These are phyloP conservation scores for Amblyopsis hoosieri DNA, from an alignment of 2,797 vertebrate species.

Conservation along the genomic window DNA sequence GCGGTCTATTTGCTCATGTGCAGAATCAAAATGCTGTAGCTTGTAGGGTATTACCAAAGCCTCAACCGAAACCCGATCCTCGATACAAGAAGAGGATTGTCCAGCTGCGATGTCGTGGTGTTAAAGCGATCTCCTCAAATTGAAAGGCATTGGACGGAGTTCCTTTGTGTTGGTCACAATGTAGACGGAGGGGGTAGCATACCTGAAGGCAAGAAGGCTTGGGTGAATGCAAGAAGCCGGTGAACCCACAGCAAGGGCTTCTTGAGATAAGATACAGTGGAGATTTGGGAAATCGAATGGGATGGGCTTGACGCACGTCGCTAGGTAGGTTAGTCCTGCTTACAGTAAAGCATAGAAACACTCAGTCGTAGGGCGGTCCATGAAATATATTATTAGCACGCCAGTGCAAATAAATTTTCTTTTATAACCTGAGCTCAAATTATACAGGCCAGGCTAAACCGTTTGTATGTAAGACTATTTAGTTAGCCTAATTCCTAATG, in stretches of 20 bases:
- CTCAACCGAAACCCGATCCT: slow-evolving; percentile 9
- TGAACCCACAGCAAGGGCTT: slow-evolving; percentile 44
- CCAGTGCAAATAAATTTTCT: background rate
- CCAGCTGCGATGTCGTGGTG: slow-evolving; percentile 26
- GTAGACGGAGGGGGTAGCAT: slow-evolving; percentile 18
- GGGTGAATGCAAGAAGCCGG: slow-evolving; percentile 32
- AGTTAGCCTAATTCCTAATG: background rate
- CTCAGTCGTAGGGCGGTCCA: background rate
- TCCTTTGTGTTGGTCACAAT: slow-evolving; percentile 69
- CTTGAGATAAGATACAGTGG: slow-evolving; percentile 43
- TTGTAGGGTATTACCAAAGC: slow-evolving; percentile 14
- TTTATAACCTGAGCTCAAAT: background rate
- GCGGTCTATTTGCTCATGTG: slow-evolving; percentile 21
- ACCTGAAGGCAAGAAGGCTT: slow-evolving; percentile 39
- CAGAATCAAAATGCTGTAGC: background rate
- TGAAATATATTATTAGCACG: background rate
- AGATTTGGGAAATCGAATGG: slow-evolving; percentile 56
- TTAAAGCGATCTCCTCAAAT: slow-evolving; percentile 46
- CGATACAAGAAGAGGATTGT: slow-evolving; percentile 3
- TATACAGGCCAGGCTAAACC: background rate
- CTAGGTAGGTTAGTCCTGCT: slow-evolving; percentile 20
- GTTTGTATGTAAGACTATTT: no score
- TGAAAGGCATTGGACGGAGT: slow-evolving; percentile 37
- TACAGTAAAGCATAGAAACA: slow-evolving; percentile 24
- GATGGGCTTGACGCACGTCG: slow-evolving; percentile 68